phyloP scores from a whole-genome alignment of 2,797 vertebrate species.

The Enteromius thamalakanensis region DNA sequence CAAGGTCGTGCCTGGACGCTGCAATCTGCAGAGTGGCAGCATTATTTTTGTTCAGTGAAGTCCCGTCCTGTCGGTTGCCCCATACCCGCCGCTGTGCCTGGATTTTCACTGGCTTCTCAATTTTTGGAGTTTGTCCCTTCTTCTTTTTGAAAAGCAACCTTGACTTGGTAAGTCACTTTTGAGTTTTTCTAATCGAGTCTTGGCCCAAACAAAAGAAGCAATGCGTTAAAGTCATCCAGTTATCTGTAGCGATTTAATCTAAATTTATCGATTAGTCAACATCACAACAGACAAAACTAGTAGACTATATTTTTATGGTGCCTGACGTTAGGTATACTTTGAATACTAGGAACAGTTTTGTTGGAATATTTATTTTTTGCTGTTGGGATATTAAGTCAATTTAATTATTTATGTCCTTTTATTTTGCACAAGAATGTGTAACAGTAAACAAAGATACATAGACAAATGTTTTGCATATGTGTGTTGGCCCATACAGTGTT shows the following conservation, averaged over 20 bases:
- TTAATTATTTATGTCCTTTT: neutral
- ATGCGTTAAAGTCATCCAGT: neutral
- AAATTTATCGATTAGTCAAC: neutral
- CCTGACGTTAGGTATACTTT: neutral
- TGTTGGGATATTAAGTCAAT: neutral
- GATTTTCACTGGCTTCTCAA: slow-evolving; percentile 69
- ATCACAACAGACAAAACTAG: slow-evolving; percentile 1
- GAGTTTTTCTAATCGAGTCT: neutral
- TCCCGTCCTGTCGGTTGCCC: slow-evolving; percentile 79
- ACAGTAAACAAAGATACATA: neutral
- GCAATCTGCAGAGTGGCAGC: slow-evolving; percentile 93
- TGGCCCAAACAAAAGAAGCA: neutral
- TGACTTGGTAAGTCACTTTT: slow-evolving; percentile 80
- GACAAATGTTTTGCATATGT: neutral
- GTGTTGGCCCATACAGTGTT: neutral
- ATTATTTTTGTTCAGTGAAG: slow-evolving; percentile 95
- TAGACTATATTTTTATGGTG: neutral
- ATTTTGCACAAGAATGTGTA: neutral
- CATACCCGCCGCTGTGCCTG: slow-evolving; percentile 76
- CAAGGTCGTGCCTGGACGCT: slow-evolving; percentile 90
- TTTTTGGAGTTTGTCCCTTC: slow-evolving; percentile 73
- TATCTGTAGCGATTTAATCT: neutral
- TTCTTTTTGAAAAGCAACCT: slow-evolving; percentile 59
- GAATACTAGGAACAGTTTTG: neutral
- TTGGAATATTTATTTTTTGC: neutral